A percentile compares a stretch with the other conserved stretches of the same genome.
Evolutionary conservation across 2,888 invertebrate genomes (phyloP).

Genomic region (Polymixis flavicincta): DNA sequence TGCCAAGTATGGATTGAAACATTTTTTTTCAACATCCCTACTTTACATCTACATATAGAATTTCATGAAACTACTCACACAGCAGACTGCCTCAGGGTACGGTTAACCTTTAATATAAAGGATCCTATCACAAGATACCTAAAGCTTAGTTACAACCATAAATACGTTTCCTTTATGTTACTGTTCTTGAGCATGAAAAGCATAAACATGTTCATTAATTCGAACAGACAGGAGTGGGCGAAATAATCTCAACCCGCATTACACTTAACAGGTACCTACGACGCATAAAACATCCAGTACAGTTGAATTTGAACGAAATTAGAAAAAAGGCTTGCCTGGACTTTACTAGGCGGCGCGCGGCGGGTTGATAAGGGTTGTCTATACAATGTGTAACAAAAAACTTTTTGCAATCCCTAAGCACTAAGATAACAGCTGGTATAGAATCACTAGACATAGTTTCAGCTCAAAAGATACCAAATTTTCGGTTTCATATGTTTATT

Average conservation of each 20-base stretch:
- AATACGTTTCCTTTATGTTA: constrained; percentile 15
- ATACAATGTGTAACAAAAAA: too few species aligned
- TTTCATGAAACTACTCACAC: not conserved
- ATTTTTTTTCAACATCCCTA: not conserved
- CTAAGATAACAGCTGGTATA: too few species aligned
- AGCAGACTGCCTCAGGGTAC: not conserved
- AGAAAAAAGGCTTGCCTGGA: too few species aligned
- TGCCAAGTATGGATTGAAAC: too few species aligned
- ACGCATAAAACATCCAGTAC: not conserved
- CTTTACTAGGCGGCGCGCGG: too few species aligned
- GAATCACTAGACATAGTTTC: too few species aligned
- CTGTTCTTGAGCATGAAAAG: constrained; percentile 15
- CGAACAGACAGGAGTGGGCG: constrained; percentile 1
- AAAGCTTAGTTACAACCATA: not conserved
- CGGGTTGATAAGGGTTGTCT: too few species aligned
- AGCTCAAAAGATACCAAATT: too few species aligned
- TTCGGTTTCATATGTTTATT: too few species aligned
- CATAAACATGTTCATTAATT: constrained; percentile 11
- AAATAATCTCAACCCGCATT: not conserved
- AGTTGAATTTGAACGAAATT: too few species aligned
- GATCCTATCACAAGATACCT: not conserved
- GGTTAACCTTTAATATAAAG: not conserved
- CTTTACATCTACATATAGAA: not conserved
- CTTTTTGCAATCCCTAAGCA: too few species aligned
- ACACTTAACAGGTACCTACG: not conserved